Percentiles rank a stretch among this genome's conserved stretches.
Conservation (phyloP, 2,797 vertebrate genomes). For the Leptatherina wallacei region DNA sequence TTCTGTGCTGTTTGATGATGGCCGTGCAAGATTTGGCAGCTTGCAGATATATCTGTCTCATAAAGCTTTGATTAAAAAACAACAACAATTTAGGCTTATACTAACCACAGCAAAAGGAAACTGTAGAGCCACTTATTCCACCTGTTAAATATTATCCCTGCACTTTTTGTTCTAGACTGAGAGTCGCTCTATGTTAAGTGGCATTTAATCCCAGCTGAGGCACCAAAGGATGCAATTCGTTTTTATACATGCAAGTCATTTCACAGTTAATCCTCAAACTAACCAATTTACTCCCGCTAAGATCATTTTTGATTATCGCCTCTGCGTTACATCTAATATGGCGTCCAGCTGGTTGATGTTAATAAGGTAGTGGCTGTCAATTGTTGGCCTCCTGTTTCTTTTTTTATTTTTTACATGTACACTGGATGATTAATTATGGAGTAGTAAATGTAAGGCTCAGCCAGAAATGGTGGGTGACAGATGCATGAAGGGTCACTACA, state of each 20-base stretch:
- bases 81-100: no score
- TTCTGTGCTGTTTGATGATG: conserved; percentile 60
- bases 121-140: conserved; percentile 63
- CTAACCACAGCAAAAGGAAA: conserved; percentile 65
- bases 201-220: conserved; percentile 67
- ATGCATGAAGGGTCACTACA: conserved; percentile 76
- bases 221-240: conserved; percentile 72
- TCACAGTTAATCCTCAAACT: conserved; percentile 79
- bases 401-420: conserved; percentile 39
- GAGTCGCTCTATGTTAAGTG: conserved; percentile 49
- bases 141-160: conserved; percentile 63
- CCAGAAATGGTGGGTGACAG: conserved; percentile 72
- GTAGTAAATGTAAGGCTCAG: conserved; percentile 59
- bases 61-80: conserved; percentile 56
- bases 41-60: conserved; percentile 61
- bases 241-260: conserved; percentile 72
- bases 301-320: conserved; percentile 83
- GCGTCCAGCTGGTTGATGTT: conserved; percentile 74
- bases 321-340: conserved; percentile 74
- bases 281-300: conserved; percentile 71
- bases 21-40: conserved; percentile 58
- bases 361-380: conserved; percentile 55
- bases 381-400: conserved; percentile 35
- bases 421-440: conserved; percentile 78
- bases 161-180: conserved; percentile 62